Evolutionary conservation across 2,797 vertebrate genomes (phyloP), one percentile per base, ranked within the genome.

Genomic region (Carduelis carduelis): DNA sequence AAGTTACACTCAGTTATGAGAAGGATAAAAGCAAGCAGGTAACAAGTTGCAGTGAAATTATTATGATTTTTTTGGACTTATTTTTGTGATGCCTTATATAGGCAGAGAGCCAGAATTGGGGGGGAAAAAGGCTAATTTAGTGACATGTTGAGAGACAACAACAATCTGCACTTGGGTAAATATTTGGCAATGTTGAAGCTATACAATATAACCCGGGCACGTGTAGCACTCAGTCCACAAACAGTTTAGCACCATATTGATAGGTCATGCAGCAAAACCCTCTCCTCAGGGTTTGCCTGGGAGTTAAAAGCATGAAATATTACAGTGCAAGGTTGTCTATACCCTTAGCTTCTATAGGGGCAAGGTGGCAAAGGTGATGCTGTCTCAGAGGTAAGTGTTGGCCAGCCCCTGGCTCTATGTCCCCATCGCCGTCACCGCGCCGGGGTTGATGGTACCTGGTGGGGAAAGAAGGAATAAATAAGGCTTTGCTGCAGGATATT

Each of bases 231-330:
- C 97, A 96, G 97, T 97, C 96, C 98, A 88, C 97, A 97, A 97
- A 98, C 96, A 97, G 39, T 95, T 97, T 99, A 99, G 99, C 99
- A 99, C 99, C 99, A 98, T 98, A 98, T 91, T 96, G 98, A 98
- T 82, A 96, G 97, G 97, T 98, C 97, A 97, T 98, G 98, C 97
- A 97, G 98, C 98, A 97, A 98, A 96, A 95, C 50, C 86, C 95
- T 93, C 95, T 93, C 94, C 97, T 98, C 80, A 44, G 77, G 88
- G 95, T 88, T 94, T 94, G 91, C 93, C 70, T 55, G 89, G 92
- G 89, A 94, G 61, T 86, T 92, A 90, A 96, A 98, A 98, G 98
- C 97, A 97, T 94, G 97, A 97, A 96, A 97, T 95, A 98, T 98
- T 97, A 98, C 98, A 98, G 98, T 98, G 98, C 98, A 98, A 98